Percentiles rank a stretch among this genome's conserved stretches.
Conservation (phyloP, 53 echinoderm and acorn worm species). For the Luidia sarsii region DNA sequence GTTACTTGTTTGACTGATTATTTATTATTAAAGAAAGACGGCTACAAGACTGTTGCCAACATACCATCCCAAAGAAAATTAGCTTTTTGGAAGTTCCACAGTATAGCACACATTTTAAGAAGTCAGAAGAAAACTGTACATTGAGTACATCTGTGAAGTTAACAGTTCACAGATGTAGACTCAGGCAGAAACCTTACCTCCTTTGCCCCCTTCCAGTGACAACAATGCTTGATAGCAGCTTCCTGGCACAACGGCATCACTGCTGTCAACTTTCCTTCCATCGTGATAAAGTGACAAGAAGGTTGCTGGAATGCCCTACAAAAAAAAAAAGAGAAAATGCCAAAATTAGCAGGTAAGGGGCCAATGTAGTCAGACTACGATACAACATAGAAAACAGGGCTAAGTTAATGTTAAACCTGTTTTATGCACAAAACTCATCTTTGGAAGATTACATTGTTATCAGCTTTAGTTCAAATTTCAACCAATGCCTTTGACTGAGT, state of each 20-base stretch:
- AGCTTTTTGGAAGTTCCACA: too few relatives aligned
- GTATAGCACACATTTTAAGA: too few relatives aligned
- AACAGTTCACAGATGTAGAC: too few relatives aligned
- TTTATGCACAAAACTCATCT: not conserved
- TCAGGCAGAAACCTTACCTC: constrained; percentile 84
- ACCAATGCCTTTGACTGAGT: not conserved
- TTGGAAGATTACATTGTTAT: not conserved
- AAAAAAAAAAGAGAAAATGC: not conserved
- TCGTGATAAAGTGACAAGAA: constrained; percentile 65
- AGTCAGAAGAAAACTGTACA: too few relatives aligned
- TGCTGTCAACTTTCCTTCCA: constrained; percentile 60
- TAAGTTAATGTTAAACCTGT: not conserved
- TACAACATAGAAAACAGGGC: not conserved
- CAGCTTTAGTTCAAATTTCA: not conserved
- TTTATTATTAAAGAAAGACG: too few relatives aligned
- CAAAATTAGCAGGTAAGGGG: not conserved
- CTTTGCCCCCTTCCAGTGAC: constrained; percentile 79
- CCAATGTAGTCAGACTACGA: not conserved
- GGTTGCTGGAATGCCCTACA: constrained; percentile 52
- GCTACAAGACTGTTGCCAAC: too few relatives aligned
- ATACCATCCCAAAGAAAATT: too few relatives aligned
- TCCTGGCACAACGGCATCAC: constrained; percentile 52
- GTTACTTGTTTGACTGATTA: too few relatives aligned
- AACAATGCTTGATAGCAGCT: constrained; percentile 65
- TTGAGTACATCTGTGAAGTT: too few relatives aligned